Evolutionary conservation across 1,140 invertebrate genomes (phyloP).

Genomic region (Drosophila lowei): DNA sequence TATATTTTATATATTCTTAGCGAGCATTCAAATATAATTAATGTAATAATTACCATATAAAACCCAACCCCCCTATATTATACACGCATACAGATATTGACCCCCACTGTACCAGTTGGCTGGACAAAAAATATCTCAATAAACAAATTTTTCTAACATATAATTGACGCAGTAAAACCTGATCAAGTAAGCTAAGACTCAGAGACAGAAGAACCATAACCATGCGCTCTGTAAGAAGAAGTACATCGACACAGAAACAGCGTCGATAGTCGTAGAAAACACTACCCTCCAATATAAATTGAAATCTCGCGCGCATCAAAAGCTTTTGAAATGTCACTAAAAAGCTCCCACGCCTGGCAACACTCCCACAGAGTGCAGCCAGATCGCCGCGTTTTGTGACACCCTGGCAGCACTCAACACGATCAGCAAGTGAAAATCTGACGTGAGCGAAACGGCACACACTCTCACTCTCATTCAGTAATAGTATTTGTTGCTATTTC

Average conservation of each 20-base stretch:
- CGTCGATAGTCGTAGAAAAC: no score
- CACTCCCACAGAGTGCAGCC: no score
- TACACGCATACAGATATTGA: slow-evolving; percentile 55
- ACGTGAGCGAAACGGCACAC: slow-evolving; percentile 9
- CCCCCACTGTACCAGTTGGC: slow-evolving; percentile 67
- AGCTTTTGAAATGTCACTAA: slow-evolving; percentile 17
- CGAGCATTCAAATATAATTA: slow-evolving; percentile 58
- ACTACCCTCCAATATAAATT: background rate
- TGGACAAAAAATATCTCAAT: slow-evolving; percentile 74
- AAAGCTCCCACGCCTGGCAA: no score
- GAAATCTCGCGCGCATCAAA: slow-evolving; percentile 12
- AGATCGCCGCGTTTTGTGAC: no score
- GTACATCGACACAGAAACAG: no score
- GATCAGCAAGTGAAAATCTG: no score
- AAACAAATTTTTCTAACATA: slow-evolving; percentile 76
- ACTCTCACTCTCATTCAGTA: slow-evolving; percentile 51
- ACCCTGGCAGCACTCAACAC: no score
- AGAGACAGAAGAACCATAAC: no score
- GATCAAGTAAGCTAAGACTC: no score
- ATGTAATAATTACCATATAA: slow-evolving; percentile 41
- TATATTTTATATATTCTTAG: slow-evolving; percentile 61
- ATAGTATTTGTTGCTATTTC: slow-evolving; percentile 55
- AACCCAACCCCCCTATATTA: slow-evolving; percentile 30
- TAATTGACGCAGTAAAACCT: background rate
- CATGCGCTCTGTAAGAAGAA: no score